A percentile compares a stretch with the other conserved stretches of the same genome.
phyloP scores from a whole-genome alignment of 2,113 vertebrate genomes.

The Bettongia penicillata region DNA sequence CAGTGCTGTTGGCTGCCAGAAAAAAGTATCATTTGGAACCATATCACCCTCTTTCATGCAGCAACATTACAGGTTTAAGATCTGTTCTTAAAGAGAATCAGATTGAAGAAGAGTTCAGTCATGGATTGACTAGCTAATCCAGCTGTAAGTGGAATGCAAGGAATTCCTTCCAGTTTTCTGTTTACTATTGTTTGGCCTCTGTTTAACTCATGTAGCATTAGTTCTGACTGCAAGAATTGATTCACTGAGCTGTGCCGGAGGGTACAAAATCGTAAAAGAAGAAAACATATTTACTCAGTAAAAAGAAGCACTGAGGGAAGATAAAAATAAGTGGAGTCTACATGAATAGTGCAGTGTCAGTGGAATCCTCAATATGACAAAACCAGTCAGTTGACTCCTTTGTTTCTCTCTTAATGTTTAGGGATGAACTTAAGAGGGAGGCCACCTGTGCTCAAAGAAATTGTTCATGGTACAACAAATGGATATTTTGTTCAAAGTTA shows the following conservation, averaged over 20 bases:
- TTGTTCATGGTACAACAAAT: slow-evolving; percentile 20
- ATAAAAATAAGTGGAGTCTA: slow-evolving; percentile 70
- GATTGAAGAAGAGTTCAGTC: slow-evolving; percentile 56
- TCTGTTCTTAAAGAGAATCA: slow-evolving; percentile 58
- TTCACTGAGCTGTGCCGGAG: slow-evolving; percentile 58
- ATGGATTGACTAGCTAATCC: slow-evolving; percentile 49
- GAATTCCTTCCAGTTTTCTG: slow-evolving; percentile 28
- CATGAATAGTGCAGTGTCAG: slow-evolving; percentile 65
- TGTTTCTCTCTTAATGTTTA: slow-evolving; percentile 8
- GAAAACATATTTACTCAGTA: slow-evolving; percentile 70
- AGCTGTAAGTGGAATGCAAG: neutral
- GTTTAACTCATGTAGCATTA: slow-evolving; percentile 69
- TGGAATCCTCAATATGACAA: slow-evolving; percentile 65
- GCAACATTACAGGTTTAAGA: slow-evolving; percentile 1
- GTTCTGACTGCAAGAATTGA: slow-evolving; percentile 58
- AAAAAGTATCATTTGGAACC: slow-evolving; percentile 41
- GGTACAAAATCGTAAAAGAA: slow-evolving; percentile 72
- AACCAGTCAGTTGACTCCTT: slow-evolving; percentile 65
- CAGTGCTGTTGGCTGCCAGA: neutral
- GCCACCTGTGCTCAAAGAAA: slow-evolving; percentile 38
- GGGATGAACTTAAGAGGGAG: slow-evolving; percentile 77
- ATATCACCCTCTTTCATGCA: neutral
- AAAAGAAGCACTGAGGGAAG: slow-evolving; percentile 49
- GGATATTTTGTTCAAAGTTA: slow-evolving; percentile 53
- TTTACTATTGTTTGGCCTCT: slow-evolving; percentile 52